A percentile compares a stretch with the other conserved stretches of the same genome.
phyloP scores from a whole-genome alignment of 2,113 vertebrate species.

The Colistium nudipinnis region DNA sequence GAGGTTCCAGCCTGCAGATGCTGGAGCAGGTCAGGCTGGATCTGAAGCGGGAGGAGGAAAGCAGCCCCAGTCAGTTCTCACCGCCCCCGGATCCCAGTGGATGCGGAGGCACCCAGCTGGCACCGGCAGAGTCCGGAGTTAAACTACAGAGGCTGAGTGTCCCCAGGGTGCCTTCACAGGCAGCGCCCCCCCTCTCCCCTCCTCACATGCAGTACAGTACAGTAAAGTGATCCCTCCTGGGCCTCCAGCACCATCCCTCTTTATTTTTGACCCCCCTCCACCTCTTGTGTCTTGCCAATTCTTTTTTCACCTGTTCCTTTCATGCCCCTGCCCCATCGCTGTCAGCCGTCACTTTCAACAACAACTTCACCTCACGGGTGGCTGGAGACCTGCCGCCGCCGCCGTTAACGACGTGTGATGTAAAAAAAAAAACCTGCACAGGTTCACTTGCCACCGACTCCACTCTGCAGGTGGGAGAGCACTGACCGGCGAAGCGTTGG shows the following conservation, averaged over 20 bases:
- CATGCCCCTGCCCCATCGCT: neutral
- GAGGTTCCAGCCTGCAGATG: neutral
- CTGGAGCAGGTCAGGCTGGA: neutral
- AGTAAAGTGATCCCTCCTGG: neutral
- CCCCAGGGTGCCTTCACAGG: conserved; percentile 21
- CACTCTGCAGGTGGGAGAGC: neutral
- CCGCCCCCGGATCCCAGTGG: no score
- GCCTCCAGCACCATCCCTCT: conserved; percentile 3
- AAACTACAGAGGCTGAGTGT: conserved; percentile 19
- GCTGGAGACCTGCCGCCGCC: neutral
- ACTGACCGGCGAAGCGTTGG: conserved; percentile 3
- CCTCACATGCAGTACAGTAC: neutral
- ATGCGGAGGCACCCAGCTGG: no score
- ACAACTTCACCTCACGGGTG: neutral
- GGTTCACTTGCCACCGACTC: neutral
- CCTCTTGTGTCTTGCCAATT: no score
- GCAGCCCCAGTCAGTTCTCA: neutral
- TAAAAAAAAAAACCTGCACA: neutral
- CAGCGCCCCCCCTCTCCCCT: neutral
- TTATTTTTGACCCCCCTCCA: no score
- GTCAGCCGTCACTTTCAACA: no score
- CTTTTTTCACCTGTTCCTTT: no score
- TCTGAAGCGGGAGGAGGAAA: neutral
- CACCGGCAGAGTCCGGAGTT: conserved; percentile 7
- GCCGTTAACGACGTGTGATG: neutral